Evolutionary conservation across 2,797 vertebrate genomes (phyloP).

Genomic region (Syngnathus acus): DNA sequence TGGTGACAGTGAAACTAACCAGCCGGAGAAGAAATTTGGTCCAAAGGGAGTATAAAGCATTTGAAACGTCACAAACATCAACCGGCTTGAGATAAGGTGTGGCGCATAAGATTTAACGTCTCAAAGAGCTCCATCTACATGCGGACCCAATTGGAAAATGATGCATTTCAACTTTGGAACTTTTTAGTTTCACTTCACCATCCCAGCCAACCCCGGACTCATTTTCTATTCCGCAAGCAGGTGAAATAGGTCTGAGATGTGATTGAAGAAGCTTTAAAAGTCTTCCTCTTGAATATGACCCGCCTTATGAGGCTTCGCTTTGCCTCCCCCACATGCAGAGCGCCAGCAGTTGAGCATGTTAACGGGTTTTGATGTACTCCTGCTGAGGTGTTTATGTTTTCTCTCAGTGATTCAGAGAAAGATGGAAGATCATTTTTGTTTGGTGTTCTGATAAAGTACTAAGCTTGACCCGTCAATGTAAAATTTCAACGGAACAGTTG

Average conservation of each 20-base stretch:
- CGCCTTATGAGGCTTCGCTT: not conserved
- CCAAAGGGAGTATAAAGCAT: not conserved
- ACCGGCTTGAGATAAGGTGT: not conserved
- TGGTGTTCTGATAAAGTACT: no score
- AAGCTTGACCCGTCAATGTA: no score
- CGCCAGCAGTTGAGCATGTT: not conserved
- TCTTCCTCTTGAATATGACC: conserved; percentile 2
- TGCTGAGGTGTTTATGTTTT: conserved; percentile 2
- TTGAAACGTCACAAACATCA: not conserved
- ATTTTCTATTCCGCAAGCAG: not conserved
- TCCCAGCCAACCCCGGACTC: not conserved
- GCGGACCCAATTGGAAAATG: not conserved
- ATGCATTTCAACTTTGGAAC: not conserved
- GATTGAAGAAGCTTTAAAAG: conserved; percentile 7
- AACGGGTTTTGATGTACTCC: not conserved
- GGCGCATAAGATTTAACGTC: not conserved
- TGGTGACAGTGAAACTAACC: not conserved
- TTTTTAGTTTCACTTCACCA: not conserved
- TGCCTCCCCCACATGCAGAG: not conserved
- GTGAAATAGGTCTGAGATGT: conserved; percentile 1
- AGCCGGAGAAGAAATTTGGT: not conserved
- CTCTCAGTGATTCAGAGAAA: not conserved
- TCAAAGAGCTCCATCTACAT: not conserved
- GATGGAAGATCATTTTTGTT: no score
- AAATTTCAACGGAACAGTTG: no score